phyloP scores from a whole-genome alignment of 2,888 invertebrate genomes.

The Flexamia atlantica region DNA sequence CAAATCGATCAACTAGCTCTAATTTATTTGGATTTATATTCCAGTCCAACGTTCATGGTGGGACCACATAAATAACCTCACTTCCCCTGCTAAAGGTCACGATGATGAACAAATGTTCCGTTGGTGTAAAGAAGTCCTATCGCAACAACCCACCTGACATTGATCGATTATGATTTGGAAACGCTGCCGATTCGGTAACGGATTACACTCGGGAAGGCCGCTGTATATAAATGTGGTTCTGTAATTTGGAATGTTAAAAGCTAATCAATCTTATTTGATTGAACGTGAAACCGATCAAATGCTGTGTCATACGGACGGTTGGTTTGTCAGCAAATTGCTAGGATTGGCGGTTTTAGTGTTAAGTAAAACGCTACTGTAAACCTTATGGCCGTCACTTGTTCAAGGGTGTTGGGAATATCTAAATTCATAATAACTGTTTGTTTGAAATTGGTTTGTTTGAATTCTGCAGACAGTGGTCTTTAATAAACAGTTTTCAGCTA shows the following conservation, averaged over 20 bases:
- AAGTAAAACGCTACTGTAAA: no score
- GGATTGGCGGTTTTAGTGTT: no score
- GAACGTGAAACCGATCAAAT: no score
- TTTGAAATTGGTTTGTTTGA: no score
- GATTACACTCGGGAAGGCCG: background rate
- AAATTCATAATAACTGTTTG: no score
- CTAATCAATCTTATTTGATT: no score
- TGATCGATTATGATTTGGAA: constrained; percentile 16
- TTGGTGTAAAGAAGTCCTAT: background rate
- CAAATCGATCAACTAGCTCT: background rate
- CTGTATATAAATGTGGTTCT: background rate
- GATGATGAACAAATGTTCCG: constrained; percentile 12
- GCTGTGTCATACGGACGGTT: no score
- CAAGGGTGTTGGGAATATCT: no score
- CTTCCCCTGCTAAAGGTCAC: constrained; percentile 18
- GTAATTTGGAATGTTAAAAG: background rate
- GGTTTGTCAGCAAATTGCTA: no score
- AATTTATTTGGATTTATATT: constrained; percentile 6
- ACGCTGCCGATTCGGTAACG: background rate
- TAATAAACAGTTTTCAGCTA: no score
- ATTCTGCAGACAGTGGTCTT: no score
- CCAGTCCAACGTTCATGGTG: constrained; percentile 11
- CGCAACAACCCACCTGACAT: background rate
- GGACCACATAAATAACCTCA: constrained; percentile 4
- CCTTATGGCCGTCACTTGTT: no score